Evolutionary conservation across 2,797 vertebrate species (phyloP), one percentile per base, ranked within the genome.

Genomic region (Peromyscus attwateri): DNA sequence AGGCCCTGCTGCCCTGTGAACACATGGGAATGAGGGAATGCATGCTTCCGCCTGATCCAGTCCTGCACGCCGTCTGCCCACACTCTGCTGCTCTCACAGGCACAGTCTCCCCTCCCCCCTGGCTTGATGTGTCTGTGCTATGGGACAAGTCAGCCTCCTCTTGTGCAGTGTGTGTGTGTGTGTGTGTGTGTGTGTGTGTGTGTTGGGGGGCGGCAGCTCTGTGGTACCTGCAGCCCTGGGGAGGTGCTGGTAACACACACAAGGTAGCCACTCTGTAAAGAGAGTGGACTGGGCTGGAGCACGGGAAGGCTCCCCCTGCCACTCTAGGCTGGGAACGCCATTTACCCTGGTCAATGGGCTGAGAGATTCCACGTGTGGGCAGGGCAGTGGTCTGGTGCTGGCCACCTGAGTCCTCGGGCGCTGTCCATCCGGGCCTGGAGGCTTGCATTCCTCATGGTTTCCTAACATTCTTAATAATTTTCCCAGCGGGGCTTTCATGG

Each of bases 371-470:
- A 46, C 6, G 2, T 62, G 92, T 46, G 89, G 95, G 81, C 96
- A 97, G 95, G 79, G 90, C 95, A 93, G 92, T 12, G 89, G 95
- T 94, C 43, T 14, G 55, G 87, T 64, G 46, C 77, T 0, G 2
- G 80, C 25, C 4, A n/a, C 52, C 7, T 4, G 9, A 79, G 87
- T 64, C 91, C 31, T 76, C 0, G 9, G 95, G 62, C 10, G 46
- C 88, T 77, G 27, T 91, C 46, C 6, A 25, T 66, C 92, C 19
- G 0, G 68, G 91, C 73, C 91, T 92, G 64, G 27, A 83, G 70
- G 93, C 80, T 57, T 71, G 94, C 97, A 96, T 91, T 92, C 95
- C 91, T 12, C 70, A 77, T 91, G 70, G 14, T 19, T 92, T 97
- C 96, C 90, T 91, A 97, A 73, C 62, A 87, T 55, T 1, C 31